Evolutionary conservation across 2,113 vertebrate species (phyloP).

Genomic region (Laticauda colubrina): DNA sequence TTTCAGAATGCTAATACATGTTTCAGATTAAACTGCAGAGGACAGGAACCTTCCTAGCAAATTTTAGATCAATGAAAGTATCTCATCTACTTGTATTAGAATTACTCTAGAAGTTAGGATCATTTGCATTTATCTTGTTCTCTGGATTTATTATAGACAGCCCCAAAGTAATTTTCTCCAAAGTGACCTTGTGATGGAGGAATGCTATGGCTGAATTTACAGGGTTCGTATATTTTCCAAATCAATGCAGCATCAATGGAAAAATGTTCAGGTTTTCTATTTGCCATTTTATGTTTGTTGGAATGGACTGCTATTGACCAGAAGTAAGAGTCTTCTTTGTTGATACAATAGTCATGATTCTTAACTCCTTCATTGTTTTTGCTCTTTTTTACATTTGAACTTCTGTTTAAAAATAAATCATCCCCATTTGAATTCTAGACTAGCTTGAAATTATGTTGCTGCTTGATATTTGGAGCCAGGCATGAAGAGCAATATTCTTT

Average conservation of each 20-base stretch:
- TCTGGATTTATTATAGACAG: background rate
- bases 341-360: background rate
- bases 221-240: background rate
- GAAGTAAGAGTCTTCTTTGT: background rate
- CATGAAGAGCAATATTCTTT: background rate
- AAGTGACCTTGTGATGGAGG: background rate
- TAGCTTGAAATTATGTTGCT: background rate
- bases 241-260: background rate
- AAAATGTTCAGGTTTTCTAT: background rate
- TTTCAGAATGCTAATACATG: background rate
- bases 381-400: background rate
- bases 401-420: background rate
- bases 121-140: background rate
- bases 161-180: background rate
- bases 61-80: background rate
- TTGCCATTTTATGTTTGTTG: background rate
- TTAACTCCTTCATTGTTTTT: background rate
- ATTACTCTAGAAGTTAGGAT: background rate
- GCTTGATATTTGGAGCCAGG: background rate
- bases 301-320: background rate
- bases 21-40: background rate
- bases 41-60: background rate
- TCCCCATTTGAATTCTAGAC: background rate
- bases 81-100: background rate
- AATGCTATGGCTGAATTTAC: background rate